phyloP scores from a whole-genome alignment of 2,888 invertebrate genomes.

The Anticlea derivata region DNA sequence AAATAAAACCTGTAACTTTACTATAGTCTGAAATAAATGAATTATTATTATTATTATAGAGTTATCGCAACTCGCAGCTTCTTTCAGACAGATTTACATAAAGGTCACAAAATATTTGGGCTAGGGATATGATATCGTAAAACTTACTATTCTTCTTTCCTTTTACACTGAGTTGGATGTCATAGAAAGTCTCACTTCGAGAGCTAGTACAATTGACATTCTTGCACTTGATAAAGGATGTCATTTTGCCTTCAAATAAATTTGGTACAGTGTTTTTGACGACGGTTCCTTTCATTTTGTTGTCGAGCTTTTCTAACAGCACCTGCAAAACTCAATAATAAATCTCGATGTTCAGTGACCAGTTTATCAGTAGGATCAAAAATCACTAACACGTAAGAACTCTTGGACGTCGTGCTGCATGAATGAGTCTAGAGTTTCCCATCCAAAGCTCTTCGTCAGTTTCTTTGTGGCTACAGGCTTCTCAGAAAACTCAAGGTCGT shows the following conservation, averaged over 20 bases:
- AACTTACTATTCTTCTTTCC: slow-evolving; percentile 96
- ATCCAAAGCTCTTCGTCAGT: slow-evolving; percentile 99
- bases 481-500: slow-evolving; percentile 98
- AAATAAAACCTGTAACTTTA: too few relatives aligned
- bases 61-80: too few relatives aligned
- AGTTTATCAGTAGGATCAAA: background rate
- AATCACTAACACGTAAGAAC: slow-evolving; percentile 86
- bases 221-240: slow-evolving; percentile 98
- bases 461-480: slow-evolving; percentile 99
- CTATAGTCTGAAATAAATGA: too few relatives aligned
- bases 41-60: too few relatives aligned
- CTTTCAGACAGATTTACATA: too few relatives aligned
- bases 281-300: slow-evolving; percentile 99
- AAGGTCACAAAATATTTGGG: too few relatives aligned
- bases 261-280: slow-evolving; percentile 95
- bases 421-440: slow-evolving; percentile 99
- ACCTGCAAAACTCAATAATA: slow-evolving; percentile 70
- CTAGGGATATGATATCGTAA: background rate
- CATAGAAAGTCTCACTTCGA: slow-evolving; percentile 98
- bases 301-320: slow-evolving; percentile 97
- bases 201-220: slow-evolving; percentile 98
- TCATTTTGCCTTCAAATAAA: slow-evolving; percentile 99
- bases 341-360: background rate
- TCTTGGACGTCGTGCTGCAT: slow-evolving; percentile 99
- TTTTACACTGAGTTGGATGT: slow-evolving; percentile 98